Evolutionary conservation across 2,888 invertebrate genomes (phyloP).

Genomic region (Lasioglossum lativentre): DNA sequence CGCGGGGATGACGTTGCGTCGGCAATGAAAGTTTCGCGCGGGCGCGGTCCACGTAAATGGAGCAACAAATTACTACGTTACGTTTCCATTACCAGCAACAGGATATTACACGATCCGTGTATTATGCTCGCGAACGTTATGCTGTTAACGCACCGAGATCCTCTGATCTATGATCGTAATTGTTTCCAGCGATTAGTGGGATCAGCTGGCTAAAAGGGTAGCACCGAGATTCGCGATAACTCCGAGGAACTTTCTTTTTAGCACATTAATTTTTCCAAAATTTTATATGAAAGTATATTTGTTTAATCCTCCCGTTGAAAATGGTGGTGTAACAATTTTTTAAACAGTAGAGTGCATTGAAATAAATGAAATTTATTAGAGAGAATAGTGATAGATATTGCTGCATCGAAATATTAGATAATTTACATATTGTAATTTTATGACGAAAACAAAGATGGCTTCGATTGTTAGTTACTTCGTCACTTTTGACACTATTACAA

Average conservation of each 20-base stretch:
- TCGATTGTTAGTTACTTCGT: not conserved
- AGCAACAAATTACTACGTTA: conserved; percentile 73
- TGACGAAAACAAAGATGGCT: too few species aligned
- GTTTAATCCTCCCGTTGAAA: not conserved
- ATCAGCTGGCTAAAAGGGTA: not conserved
- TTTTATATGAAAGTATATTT: not conserved
- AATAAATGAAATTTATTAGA: too few species aligned
- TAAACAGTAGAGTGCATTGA: not conserved
- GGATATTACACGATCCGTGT: conserved; percentile 58
- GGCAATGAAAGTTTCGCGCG: conserved; percentile 67
- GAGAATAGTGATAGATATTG: not conserved
- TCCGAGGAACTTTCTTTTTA: not conserved
- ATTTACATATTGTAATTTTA: too few species aligned
- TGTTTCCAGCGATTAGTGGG: conserved; percentile 17
- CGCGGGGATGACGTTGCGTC: not conserved
- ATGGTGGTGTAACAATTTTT: not conserved
- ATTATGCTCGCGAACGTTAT: conserved; percentile 51
- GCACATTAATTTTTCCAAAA: not conserved
- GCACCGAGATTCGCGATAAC: not conserved
- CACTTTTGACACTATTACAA: not conserved
- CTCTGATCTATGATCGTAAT: conserved; percentile 22
- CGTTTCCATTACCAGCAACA: conserved; percentile 64
- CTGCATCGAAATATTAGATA: not conserved
- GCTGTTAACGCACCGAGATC: conserved; percentile 22
- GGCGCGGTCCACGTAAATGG: conserved; percentile 72